Conservation (phyloP, 2,113 vertebrate species). For the Nematolebias whitei region DNA sequence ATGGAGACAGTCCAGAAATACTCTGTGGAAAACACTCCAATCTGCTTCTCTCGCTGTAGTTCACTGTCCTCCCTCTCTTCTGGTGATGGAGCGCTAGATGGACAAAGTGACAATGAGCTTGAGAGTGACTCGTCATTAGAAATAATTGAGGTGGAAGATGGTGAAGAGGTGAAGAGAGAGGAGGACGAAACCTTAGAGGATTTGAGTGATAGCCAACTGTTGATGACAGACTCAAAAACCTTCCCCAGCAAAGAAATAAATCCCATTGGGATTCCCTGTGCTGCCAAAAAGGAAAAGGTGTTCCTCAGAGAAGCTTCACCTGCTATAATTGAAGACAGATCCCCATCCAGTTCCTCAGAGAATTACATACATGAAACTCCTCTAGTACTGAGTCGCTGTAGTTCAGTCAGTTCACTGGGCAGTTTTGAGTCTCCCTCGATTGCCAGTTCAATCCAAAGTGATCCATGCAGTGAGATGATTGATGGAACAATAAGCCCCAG, state of each 20-base stretch:
- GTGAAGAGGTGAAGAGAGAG: constrained; percentile 59
- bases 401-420: constrained; percentile 94
- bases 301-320: constrained; percentile 80
- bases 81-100: constrained; percentile 84
- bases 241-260: constrained; percentile 70
- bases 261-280: constrained; percentile 83
- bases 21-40: constrained; percentile 88
- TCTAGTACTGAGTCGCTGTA: constrained; percentile 95
- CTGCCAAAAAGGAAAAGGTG: constrained; percentile 73
- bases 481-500: constrained; percentile 96
- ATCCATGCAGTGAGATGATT: constrained; percentile 95
- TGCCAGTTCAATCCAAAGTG: constrained; percentile 97
- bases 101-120: constrained; percentile 85
- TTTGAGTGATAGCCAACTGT: constrained; percentile 76
- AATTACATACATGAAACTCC: constrained; percentile 97
- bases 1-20: constrained; percentile 90
- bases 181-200: constrained; percentile 81
- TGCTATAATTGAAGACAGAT: constrained; percentile 84
- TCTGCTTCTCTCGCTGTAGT: constrained; percentile 94
- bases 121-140: constrained; percentile 89
- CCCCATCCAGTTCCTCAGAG: constrained; percentile 94
- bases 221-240: constrained; percentile 80
- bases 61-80: constrained; percentile 96
- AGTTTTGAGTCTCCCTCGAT: constrained; percentile 96
- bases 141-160: constrained; percentile 90